Conservation (phyloP, 2,113 vertebrate species). For the Myiozetetes cayanensis region DNA sequence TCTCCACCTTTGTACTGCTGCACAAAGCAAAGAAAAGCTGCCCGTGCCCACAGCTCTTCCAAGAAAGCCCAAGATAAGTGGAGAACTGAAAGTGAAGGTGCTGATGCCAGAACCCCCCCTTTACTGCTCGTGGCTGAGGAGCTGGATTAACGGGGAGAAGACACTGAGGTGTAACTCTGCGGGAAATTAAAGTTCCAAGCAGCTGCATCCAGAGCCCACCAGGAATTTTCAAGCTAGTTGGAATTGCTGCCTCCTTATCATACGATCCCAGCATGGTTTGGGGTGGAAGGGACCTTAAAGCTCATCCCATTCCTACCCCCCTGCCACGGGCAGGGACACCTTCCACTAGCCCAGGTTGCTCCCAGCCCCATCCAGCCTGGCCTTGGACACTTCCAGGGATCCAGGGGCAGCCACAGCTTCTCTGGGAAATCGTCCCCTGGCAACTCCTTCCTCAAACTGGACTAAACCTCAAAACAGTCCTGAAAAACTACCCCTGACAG, state of each 20-base stretch:
- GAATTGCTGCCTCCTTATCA: neutral
- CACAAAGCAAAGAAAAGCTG: neutral
- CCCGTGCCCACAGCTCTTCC: neutral
- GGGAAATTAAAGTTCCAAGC: neutral
- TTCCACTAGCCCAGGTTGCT: neutral
- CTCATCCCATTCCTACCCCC: neutral
- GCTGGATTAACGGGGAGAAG: neutral
- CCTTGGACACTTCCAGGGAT: neutral
- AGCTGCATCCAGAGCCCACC: neutral
- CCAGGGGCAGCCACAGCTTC: neutral
- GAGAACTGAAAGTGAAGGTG: neutral
- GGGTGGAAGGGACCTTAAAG: neutral
- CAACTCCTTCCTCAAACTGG: neutral
- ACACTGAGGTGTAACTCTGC: fast-evolving
- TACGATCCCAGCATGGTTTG: neutral
- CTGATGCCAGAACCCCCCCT: neutral
- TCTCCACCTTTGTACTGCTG: neutral
- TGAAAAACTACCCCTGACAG: neutral
- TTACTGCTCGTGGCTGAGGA: neutral
- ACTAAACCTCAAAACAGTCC: neutral
- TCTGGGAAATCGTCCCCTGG: neutral
- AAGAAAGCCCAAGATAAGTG: neutral
- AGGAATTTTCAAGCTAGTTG: neutral
- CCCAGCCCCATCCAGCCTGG: neutral
- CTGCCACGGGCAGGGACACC: neutral